Base-by-base conservation (phyloP, 2,113 vertebrate species). In the Anser brachyrhynchus region DNA sequence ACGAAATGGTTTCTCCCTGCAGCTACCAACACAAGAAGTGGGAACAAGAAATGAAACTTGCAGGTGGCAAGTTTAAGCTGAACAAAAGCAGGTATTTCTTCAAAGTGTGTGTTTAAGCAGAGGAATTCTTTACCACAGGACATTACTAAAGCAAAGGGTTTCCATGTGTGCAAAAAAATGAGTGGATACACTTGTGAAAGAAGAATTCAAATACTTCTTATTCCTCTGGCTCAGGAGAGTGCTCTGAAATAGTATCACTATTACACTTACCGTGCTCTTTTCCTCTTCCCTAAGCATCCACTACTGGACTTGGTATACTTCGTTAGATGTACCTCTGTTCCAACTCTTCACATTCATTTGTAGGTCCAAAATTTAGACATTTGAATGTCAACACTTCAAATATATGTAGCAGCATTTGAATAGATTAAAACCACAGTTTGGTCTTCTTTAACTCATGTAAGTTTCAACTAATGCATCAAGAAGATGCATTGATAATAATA, bases 131-230 rank as follows among this genome's bases (percentile, higher is more conserved):
- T 33, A 66, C 11, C 9, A 28, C 6, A 21, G 29, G 9, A 31
- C 16, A 75, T 31, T 81, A 23, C 9, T 4, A 7, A 91, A 88
- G 14, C 20, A 16, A 66, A 57, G 46, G 41, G 10, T 57, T 71
- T 57, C 15, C 5, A 11, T 0, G 0, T 10, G 6, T 46, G 72
- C 1, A 54, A 51, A 66, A 62, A 33, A 55, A 25, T 0, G 6
- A 55, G 17, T 19, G 29, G 16, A 67, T 84, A 84, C 13, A 1
- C 64, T 74, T 52, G 28, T 23, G 6, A 83, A 86, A 80, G 10
- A 5, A 49, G 59, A 82, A 57, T 35, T 57, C 11, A 57, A 64
- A 35, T 65, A 55, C 16, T 75, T 15, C n/a, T 77, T 70, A 6
- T 43, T 84, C 43, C 51, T 58, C 29, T 49, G 17, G 25, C n/a